Conservation (phyloP, 2,113 vertebrate genomes). For the Thymallus thymallus region DNA sequence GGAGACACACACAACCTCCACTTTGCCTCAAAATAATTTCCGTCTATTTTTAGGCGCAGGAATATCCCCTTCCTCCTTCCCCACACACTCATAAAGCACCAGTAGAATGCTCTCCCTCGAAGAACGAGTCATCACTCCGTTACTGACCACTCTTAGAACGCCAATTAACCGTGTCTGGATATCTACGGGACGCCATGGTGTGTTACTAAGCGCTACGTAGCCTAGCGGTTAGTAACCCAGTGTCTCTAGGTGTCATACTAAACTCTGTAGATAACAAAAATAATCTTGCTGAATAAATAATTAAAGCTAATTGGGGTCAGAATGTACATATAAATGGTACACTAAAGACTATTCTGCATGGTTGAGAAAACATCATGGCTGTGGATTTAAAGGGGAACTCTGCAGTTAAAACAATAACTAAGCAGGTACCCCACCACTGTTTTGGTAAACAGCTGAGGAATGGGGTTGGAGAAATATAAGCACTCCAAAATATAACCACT, state of each 20-base stretch:
- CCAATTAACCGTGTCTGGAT: slow-evolving; percentile 45
- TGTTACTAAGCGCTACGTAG: background rate
- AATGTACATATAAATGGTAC: background rate
- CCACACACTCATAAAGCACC: background rate
- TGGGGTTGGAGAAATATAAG: too few species aligned
- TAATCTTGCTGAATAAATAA: background rate
- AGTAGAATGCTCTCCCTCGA: background rate
- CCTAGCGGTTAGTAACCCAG: too few species aligned
- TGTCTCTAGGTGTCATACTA: background rate
- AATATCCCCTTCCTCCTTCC: slow-evolving; percentile 35
- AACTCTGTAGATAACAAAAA: background rate
- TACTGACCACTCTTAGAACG: background rate
- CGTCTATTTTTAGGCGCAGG: slow-evolving; percentile 64
- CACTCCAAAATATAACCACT: too few species aligned
- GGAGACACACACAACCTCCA: slow-evolving; percentile 28
- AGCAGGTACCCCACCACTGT: too few species aligned
- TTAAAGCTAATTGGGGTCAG: background rate
- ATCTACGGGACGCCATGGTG: slow-evolving; percentile 26
- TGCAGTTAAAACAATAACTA: too few species aligned
- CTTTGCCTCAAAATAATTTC: slow-evolving; percentile 44
- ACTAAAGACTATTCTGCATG: background rate
- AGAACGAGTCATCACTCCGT: background rate
- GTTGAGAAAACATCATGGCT: too few species aligned
- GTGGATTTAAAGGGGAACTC: too few species aligned
- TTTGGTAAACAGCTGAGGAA: too few species aligned